These are phyloP conservation scores for Glaucopsyche alexis DNA, from an alignment of 2,888 invertebrate genomes.

Conservation along the genomic window DNA sequence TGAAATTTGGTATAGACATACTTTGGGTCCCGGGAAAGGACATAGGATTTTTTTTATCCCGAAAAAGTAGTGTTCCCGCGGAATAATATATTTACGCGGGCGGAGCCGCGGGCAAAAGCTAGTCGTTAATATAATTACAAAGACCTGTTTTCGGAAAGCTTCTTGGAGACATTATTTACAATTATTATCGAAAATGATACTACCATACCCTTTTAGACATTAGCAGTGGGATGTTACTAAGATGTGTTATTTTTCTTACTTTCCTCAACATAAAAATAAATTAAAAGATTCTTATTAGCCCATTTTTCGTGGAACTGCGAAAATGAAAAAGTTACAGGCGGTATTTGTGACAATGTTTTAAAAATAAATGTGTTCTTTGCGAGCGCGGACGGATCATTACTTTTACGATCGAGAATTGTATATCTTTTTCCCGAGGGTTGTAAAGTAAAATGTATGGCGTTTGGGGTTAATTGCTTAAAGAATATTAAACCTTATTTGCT, in stretches of 20 bases:
- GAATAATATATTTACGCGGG: too few species aligned
- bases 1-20: too few species aligned
- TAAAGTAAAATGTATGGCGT: constrained; percentile 16
- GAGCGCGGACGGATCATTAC: constrained; percentile 24
- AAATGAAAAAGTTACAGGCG: constrained; percentile 24
- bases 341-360: constrained; percentile 27
- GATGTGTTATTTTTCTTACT: not conserved
- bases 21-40: too few species aligned
- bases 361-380: constrained; percentile 25
- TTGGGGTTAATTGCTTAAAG: constrained; percentile 25
- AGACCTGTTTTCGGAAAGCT: not conserved
- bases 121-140: not conserved
- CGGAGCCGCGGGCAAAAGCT: too few species aligned
- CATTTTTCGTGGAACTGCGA: constrained; percentile 21
- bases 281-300: constrained; percentile 23
- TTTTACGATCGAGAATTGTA: constrained; percentile 28
- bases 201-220: not conserved
- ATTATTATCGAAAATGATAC: not conserved
- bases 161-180: not conserved
- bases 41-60: too few species aligned
- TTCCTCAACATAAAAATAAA: constrained; percentile 25
- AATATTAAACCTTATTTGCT: constrained; percentile 28
- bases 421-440: constrained; percentile 25
- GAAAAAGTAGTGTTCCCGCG: too few species aligned
- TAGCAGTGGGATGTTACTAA: not conserved